phyloP scores from a whole-genome alignment of 2,888 invertebrate genomes.

The Noctua janthe region DNA sequence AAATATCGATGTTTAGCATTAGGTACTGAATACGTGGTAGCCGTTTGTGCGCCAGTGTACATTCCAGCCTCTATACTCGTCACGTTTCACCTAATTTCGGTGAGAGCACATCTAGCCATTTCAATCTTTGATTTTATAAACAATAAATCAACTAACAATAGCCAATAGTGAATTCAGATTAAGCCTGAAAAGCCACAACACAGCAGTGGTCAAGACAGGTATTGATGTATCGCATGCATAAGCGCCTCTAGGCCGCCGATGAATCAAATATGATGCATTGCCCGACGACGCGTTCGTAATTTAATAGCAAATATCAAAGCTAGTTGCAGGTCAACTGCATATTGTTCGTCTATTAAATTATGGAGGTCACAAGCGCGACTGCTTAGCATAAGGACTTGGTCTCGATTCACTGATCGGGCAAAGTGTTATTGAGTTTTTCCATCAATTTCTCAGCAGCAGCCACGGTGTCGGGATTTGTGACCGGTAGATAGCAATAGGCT shows the following conservation, averaged over 20 bases:
- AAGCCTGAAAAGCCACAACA: conserved; percentile 37
- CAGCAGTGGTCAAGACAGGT: conserved; percentile 50
- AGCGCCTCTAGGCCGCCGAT: conserved; percentile 36
- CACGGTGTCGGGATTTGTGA: too few species aligned
- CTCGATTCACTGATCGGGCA: too few species aligned
- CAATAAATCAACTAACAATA: conserved; percentile 22
- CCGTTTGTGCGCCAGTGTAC: too few species aligned
- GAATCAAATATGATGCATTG: conserved; percentile 58
- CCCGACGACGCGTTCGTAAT: conserved; percentile 27
- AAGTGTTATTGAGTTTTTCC: too few species aligned
- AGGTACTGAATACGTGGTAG: too few species aligned
- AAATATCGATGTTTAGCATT: too few species aligned
- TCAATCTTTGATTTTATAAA: background rate
- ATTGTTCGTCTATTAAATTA: background rate
- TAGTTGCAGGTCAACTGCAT: conserved; percentile 10
- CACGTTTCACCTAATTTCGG: background rate
- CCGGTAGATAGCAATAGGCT: too few species aligned
- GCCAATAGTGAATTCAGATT: conserved; percentile 18
- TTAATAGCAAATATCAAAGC: conserved; percentile 28
- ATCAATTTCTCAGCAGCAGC: too few species aligned
- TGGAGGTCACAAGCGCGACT: too few species aligned
- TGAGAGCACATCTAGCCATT: background rate
- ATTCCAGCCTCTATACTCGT: background rate
- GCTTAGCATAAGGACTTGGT: too few species aligned
- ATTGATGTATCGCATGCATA: conserved; percentile 60